Evolutionary conservation across 2,113 vertebrate species (phyloP), one percentile per base, ranked within the genome.

Genomic region (Paramormyrops kingsleyae): DNA sequence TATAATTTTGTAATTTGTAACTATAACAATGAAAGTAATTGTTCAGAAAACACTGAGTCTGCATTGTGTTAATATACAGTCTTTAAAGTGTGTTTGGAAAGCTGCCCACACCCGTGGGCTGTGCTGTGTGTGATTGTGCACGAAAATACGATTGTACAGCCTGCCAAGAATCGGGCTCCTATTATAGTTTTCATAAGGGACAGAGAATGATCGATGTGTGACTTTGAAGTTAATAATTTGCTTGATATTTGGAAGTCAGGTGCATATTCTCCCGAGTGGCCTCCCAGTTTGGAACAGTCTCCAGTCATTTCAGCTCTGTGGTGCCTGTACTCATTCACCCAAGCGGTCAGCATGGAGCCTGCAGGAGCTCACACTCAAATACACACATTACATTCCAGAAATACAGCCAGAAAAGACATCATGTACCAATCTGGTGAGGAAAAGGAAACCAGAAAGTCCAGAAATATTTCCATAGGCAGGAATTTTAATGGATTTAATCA

Each of bases 11-110:
- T 80, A 80, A 80, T 80, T 80, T 80, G 74, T 80, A 80, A 80
- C 74, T 80, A 80, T 80, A 80, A 80, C 31, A 80, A 80, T 80
- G 74, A 80, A 80, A 80, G 74, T 80, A 80, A 80, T 80, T 80
- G 74, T 80, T 80, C 74, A 80, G 74, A 42, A 80, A 42, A 80
- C 74, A 80, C 12, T 77, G 70, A 77, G 27, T 77, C 70, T 80
- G 35, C 35, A 80, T 80, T 80, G 74, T 80, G 74, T 80, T 80
- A 80, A 80, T 80, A 80, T 80, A 80, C 74, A 80, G 74, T 80
- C 74, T 42, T 80, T 80, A 42, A 80, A 80, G 35, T 80, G 35
- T 80, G 17, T 80, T 80, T 80, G 74, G 74, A 80, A 80, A 80
- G 31, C 74, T 80, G 35, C 74, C 35, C 35, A 80, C 74, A 80